Percentiles rank a stretch among this genome's conserved stretches.
Evolutionary conservation across 2,797 vertebrate species (phyloP).

Genomic region (Chelonia mydas): DNA sequence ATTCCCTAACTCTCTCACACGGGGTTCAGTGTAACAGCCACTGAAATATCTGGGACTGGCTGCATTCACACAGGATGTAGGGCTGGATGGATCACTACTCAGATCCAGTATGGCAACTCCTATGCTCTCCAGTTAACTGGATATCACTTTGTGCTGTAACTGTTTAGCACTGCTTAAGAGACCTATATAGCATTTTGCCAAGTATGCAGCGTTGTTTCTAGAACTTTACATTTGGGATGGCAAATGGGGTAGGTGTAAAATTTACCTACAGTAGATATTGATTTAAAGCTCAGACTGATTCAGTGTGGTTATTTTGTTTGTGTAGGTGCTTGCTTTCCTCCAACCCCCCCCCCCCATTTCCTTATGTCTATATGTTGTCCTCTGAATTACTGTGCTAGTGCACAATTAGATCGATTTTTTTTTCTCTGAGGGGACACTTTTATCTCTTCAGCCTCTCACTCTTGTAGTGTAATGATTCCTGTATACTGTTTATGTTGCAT

Average conservation of each 20-base stretch:
- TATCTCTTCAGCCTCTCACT: background rate
- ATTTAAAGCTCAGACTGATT: background rate
- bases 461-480: conserved; percentile 23
- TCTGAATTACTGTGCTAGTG: background rate
- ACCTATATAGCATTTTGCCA: background rate
- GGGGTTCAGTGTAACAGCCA: background rate
- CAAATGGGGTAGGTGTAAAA: background rate
- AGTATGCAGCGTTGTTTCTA: background rate
- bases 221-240: background rate
- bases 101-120: background rate
- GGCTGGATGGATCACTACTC: background rate
- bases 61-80: background rate
- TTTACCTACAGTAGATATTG: background rate
- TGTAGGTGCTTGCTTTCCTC: background rate
- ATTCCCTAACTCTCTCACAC: background rate
- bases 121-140: background rate
- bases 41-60: too few relatives aligned
- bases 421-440: conserved; percentile 15
- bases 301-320: background rate
- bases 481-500: conserved; percentile 6
- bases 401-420: background rate
- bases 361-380: background rate
- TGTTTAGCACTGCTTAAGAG: background rate
- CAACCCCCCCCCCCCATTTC: background rate
- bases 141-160: background rate